Evolutionary conservation across 2,888 invertebrate species (phyloP).

Genomic region (Synergus umbraculus): DNA sequence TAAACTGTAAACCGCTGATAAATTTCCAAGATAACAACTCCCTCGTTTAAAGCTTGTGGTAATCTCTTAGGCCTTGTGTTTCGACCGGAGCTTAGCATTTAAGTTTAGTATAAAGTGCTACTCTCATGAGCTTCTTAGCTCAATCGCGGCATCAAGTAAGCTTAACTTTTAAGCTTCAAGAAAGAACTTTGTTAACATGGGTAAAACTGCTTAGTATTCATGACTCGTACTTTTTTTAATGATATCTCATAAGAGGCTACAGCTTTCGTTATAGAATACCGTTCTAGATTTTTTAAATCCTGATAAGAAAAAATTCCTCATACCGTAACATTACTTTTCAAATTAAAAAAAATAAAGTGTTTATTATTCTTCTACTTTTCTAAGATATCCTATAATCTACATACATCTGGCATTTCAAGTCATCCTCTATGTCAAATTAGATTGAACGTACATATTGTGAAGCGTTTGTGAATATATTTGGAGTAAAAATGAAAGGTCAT

Average conservation of each 20-base stretch:
- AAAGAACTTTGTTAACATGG: conserved; percentile 33
- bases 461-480: not conserved
- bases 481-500: not conserved
- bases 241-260: not conserved
- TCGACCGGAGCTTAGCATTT: conserved; percentile 6
- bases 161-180: conserved; percentile 26
- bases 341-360: not conserved
- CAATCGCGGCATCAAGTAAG: not conserved
- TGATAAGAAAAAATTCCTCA: not conserved
- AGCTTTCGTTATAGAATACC: not conserved
- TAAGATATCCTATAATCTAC: not conserved
- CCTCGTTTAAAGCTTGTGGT: not conserved
- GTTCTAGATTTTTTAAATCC: not conserved
- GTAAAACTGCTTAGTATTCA: not conserved
- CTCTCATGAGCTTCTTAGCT: not conserved
- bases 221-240: not conserved
- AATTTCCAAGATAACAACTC: conserved; percentile 16
- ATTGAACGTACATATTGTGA: not conserved
- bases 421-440: not conserved
- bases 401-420: not conserved
- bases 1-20: not conserved
- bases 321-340: too few species aligned
- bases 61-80: conserved; percentile 38
- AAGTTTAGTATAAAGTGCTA: conserved; percentile 3
- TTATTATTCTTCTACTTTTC: not conserved